These are phyloP conservation scores for Peromyscus maniculatus DNA, from an alignment of 2,113 vertebrate genomes.

Conservation along the genomic window DNA sequence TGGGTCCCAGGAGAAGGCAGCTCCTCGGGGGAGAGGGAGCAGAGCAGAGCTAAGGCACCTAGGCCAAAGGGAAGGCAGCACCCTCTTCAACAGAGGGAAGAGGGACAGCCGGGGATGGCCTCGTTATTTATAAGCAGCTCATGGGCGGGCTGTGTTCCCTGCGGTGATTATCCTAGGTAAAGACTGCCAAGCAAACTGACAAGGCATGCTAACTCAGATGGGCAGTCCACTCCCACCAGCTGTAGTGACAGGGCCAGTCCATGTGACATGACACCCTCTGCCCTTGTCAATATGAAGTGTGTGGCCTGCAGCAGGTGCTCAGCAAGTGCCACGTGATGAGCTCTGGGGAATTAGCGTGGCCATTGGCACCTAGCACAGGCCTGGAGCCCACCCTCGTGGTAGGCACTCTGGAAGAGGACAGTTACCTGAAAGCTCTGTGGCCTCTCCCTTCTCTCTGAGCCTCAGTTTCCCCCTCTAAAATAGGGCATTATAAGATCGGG, in stretches of 20 bases:
- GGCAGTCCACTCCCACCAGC: background rate
- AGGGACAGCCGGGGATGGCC: fast-evolving
- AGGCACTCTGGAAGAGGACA: background rate
- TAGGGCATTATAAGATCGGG: background rate
- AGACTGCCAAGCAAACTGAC: background rate
- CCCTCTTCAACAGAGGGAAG: background rate
- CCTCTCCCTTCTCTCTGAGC: background rate
- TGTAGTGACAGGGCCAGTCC: background rate
- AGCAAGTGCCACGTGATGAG: fast-evolving
- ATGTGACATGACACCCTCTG: background rate
- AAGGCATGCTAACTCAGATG: background rate
- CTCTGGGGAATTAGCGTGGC: fast-evolving
- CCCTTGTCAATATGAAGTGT: fast-evolving
- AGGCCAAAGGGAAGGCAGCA: background rate
- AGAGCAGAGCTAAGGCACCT: background rate
- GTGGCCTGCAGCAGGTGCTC: background rate
- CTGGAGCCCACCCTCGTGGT: background rate
- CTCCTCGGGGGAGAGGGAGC: background rate
- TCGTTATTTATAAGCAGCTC: background rate
- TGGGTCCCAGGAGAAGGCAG: no score
- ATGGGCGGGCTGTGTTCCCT: fast-evolving
- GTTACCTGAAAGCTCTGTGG: fast-evolving
- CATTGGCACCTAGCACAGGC: no score
- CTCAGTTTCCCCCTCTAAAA: background rate
- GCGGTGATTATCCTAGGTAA: fast-evolving